Conservation (phyloP, 2,888 invertebrate genomes). For the Rhingia rostrata region DNA sequence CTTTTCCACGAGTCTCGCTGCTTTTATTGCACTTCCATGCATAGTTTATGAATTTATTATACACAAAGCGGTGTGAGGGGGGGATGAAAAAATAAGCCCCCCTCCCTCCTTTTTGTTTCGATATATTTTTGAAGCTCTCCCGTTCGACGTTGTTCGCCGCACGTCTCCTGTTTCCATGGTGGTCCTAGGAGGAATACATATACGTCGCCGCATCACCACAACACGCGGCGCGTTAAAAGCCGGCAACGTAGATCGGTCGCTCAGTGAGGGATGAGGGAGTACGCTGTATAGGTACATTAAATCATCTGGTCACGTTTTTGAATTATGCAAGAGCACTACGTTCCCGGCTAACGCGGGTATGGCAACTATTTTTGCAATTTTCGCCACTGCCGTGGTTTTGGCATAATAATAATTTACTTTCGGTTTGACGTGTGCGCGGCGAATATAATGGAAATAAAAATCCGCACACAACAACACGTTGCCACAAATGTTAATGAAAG, state of each 20-base stretch:
- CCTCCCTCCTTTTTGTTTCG: slow-evolving; percentile 29
- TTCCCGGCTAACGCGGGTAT: slow-evolving; percentile 54
- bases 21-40: slow-evolving; percentile 47
- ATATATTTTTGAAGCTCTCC: slow-evolving; percentile 39
- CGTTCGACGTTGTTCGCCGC: slow-evolving; percentile 16
- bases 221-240: slow-evolving; percentile 28
- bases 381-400: slow-evolving; percentile 43
- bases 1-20: background rate
- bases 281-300: slow-evolving; percentile 40
- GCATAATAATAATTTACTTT: slow-evolving; percentile 62
- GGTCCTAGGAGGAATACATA: background rate
- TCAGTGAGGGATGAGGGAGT: background rate
- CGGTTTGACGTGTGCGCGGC: slow-evolving; percentile 7
- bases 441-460: slow-evolving; percentile 16
- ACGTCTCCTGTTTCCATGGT: background rate
- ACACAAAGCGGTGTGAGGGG: background rate
- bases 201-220: slow-evolving; percentile 1
- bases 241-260: background rate
- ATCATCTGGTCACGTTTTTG: slow-evolving; percentile 71
- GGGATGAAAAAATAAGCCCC: background rate
- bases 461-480: background rate
- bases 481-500: slow-evolving; percentile 53
- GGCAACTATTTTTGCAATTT: slow-evolving; percentile 58
- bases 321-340: slow-evolving; percentile 62
- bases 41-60: slow-evolving; percentile 55